Evolutionary conservation across 2,113 vertebrate species (phyloP).

Genomic region (Anolis carolinensis): DNA sequence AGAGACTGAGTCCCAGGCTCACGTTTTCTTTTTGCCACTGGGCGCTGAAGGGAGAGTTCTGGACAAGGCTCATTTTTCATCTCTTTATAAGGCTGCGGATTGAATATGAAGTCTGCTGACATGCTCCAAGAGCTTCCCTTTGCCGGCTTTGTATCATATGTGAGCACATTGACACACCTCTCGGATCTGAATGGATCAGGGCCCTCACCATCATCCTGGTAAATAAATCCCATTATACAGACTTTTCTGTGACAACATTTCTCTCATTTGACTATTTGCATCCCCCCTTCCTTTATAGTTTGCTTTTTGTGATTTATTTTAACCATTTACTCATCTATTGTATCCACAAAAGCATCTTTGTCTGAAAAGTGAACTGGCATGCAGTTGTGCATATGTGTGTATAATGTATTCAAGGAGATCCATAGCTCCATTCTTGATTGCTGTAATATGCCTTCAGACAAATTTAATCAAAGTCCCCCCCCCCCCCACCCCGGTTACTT

Average conservation of each 20-base stretch:
- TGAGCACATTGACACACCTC: conserved; percentile 20
- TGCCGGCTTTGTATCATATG: conserved; percentile 37
- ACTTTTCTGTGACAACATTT: conserved; percentile 11
- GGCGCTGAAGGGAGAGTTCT: conserved; percentile 80
- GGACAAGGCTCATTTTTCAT: conserved; percentile 84
- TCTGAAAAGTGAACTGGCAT: conserved; percentile 19
- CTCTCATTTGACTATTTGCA: conserved; percentile 26
- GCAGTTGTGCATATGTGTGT: not conserved
- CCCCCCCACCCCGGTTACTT: conserved; percentile 2
- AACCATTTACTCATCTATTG: not conserved
- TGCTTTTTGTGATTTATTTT: conserved; percentile 4
- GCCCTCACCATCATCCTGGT: conserved; percentile 25
- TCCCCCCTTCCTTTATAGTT: not conserved
- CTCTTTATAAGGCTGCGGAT: conserved; percentile 74
- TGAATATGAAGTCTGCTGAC: conserved; percentile 73
- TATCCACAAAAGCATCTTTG: not conserved
- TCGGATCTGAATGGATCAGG: conserved; percentile 39
- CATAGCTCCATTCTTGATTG: conserved; percentile 23
- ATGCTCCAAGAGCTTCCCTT: conserved; percentile 58
- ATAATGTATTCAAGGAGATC: conserved; percentile 25
- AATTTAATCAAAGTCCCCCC: conserved; percentile 10
- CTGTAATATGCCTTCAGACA: conserved; percentile 1
- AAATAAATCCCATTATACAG: conserved; percentile 35
- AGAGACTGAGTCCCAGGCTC: conserved; percentile 76
- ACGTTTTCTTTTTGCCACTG: conserved; percentile 83